These are phyloP conservation scores for Apis mellifera DNA, from an alignment of 1,140 invertebrate genomes.

Conservation along the genomic window DNA sequence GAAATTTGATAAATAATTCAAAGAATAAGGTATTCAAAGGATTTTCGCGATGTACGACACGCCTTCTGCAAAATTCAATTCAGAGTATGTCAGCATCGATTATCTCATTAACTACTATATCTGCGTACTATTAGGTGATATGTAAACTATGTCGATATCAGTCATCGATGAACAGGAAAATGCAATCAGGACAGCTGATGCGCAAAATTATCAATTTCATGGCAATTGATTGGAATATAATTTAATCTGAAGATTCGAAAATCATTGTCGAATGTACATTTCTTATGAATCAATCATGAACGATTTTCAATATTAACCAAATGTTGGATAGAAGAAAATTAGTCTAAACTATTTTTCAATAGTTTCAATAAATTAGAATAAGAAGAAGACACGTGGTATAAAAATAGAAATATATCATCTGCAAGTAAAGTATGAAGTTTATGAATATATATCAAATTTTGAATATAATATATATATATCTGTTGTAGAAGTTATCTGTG, in stretches of 20 bases:
- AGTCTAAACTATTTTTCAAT: too few relatives aligned
- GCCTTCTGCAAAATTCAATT: conserved; percentile 17
- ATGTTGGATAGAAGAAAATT: too few relatives aligned
- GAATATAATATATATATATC: too few relatives aligned
- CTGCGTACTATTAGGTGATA: conserved; percentile 17
- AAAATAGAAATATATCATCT: too few relatives aligned
- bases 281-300: background rate
- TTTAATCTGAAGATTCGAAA: background rate
- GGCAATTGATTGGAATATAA: background rate
- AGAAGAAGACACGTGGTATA: too few relatives aligned
- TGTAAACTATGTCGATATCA: conserved; percentile 16
- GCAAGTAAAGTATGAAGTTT: too few relatives aligned
- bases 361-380: too few relatives aligned
- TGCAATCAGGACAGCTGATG: conserved; percentile 1
- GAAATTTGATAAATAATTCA: background rate
- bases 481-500: too few relatives aligned
- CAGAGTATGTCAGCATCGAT: background rate
- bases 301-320: too few relatives aligned
- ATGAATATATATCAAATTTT: too few relatives aligned
- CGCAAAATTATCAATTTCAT: conserved; percentile 16
- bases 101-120: conserved; percentile 38
- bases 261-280: background rate
- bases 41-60: background rate
- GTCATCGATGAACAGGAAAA: conserved; percentile 12
- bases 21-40: background rate